Evolutionary conservation across 2,113 vertebrate species (phyloP).

Genomic region (Prionailurus bengalensis): DNA sequence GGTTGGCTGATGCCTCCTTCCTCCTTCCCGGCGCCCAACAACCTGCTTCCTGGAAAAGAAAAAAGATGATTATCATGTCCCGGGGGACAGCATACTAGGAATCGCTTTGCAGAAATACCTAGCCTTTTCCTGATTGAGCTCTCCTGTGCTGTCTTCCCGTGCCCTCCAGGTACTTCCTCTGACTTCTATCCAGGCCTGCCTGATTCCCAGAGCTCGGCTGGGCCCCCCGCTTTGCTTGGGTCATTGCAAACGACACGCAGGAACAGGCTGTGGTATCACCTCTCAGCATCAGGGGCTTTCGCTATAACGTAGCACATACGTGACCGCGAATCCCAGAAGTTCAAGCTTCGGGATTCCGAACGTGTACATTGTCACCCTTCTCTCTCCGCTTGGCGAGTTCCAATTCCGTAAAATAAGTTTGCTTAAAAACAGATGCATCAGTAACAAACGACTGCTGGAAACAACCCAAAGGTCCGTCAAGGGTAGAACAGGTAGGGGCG

Average conservation of each 20-base stretch:
- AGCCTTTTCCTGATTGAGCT: not conserved
- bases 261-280: not conserved
- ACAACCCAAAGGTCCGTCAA: rapidly evolving
- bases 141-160: not conserved
- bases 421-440: not conserved
- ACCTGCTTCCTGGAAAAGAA: not conserved
- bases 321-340: too few species aligned
- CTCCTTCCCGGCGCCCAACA: not conserved
- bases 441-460: not conserved
- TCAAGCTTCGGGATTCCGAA: not conserved
- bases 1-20: not conserved
- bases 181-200: not conserved
- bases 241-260: not conserved
- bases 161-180: not conserved
- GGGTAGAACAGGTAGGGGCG: not conserved
- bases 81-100: constrained; percentile 2
- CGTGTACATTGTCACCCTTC: not conserved
- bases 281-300: too few species aligned
- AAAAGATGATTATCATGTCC: constrained; percentile 50
- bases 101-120: not conserved
- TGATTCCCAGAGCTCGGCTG: not conserved
- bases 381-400: not conserved
- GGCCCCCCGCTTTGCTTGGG: not conserved
- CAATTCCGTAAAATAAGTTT: not conserved
- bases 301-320: rapidly evolving